Base-by-base conservation (phyloP, 2,888 invertebrate species). In the Lapara coniferarum region DNA sequence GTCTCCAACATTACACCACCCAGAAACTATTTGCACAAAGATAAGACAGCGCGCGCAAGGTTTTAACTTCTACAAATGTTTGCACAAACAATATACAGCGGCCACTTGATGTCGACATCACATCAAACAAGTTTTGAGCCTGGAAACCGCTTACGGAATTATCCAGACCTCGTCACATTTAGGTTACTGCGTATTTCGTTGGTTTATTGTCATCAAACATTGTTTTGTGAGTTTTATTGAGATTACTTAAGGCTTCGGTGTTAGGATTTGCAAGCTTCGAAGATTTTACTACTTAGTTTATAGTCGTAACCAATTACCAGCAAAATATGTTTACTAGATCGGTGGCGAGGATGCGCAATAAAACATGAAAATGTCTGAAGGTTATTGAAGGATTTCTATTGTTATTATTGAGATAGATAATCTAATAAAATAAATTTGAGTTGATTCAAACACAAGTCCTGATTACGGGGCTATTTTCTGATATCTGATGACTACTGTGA, bases 91-190 rank as follows among this genome's bases (percentile, higher is more conserved):
- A 92, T 92, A 92, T 91, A 87, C 85, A 84, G 82, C 83, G 73
- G 81, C 83, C 88, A 89, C 92, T 92, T 82, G 81, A 88, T 92
- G 92, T 92, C 89, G 89, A 92, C 92, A 92, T 89, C 89, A 89
- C 85, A 88, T 88, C 88, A 92, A 92, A 92, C 87, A 92, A 83
- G 82, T 88, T 86, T 85, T 82, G 83, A 86, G 75, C 72, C 72
- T 63, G 63, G 46, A 76, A 76, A 73, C 74, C 75, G 74, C 75
- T 75, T 75, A 75, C 57, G 70, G 72, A 66, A 66, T 69, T 69
- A 69, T 69, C 69, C 69, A 66, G 55, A 87, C 78, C 86, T 87
- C 86, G 87, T 82, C 83, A 78, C 51, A 68, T 59, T 68, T 52
- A 59, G 59, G 59, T 59, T 59, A 59, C 44, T 59, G 12, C 59